Evolutionary conservation across 2,888 invertebrate species (phyloP).

Genomic region (Mimumesa dahlbomi): DNA sequence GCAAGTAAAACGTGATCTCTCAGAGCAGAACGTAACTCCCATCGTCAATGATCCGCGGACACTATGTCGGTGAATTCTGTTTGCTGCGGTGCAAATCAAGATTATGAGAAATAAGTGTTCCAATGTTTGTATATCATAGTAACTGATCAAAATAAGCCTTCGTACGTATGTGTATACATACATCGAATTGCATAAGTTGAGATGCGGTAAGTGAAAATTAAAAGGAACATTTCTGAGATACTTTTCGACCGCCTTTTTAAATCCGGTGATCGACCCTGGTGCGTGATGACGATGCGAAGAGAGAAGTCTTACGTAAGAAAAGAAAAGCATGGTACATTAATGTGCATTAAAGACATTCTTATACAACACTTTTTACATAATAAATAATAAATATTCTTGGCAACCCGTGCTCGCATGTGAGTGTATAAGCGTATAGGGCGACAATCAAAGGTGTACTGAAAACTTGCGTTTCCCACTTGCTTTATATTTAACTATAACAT

Average conservation of each 20-base stretch:
- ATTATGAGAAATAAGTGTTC: not conserved
- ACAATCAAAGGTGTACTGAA: constrained; percentile 42
- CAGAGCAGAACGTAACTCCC: constrained; percentile 16
- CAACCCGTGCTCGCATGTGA: constrained; percentile 33
- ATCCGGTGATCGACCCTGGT: too few relatives aligned
- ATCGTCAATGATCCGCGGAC: constrained; percentile 7
- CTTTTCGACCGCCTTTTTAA: too few relatives aligned
- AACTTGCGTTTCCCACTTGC: constrained; percentile 37
- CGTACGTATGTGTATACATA: too few relatives aligned
- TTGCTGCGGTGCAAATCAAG: constrained; percentile 46
- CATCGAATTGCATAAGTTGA: too few relatives aligned
- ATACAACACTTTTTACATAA: too few relatives aligned
- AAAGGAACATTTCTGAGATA: constrained; percentile 12
- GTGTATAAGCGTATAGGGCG: constrained; percentile 53
- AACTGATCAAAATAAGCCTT: not conserved
- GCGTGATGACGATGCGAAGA: too few relatives aligned
- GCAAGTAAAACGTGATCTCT: constrained; percentile 52
- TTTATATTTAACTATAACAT: too few relatives aligned
- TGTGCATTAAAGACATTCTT: too few relatives aligned
- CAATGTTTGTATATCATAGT: not conserved
- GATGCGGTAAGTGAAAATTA: too few relatives aligned
- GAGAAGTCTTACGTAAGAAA: too few relatives aligned
- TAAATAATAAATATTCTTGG: too few relatives aligned
- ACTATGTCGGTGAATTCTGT: constrained; percentile 33
- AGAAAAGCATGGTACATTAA: too few relatives aligned